Conservation (phyloP, 37 sponge, comb jelly and placozoan species). For the Chondrilla cf. caribensis region DNA sequence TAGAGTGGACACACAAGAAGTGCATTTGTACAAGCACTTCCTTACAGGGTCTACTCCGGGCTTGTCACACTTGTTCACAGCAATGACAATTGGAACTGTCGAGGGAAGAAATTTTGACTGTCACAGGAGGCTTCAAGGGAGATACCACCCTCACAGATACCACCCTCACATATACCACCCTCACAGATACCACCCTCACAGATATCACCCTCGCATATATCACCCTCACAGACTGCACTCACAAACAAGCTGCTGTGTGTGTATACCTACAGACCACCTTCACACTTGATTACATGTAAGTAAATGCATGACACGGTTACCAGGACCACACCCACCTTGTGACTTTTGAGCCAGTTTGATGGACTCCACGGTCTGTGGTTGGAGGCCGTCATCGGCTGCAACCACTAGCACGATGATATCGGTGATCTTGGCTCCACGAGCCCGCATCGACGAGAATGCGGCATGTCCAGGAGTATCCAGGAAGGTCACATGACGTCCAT, state of each 20-base stretch:
- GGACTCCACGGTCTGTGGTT: slow-evolving; percentile 84
- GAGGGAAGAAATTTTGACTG: neutral
- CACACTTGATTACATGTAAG: neutral
- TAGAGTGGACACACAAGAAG: too few species aligned
- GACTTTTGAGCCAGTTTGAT: slow-evolving; percentile 69
- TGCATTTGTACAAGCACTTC: neutral
- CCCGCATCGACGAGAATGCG: slow-evolving; percentile 85
- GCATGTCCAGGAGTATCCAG: slow-evolving; percentile 99
- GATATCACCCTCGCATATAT: too few species aligned
- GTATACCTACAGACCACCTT: too few species aligned
- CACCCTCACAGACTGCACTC: too few species aligned
- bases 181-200: too few species aligned
- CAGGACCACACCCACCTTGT: slow-evolving; percentile 29
- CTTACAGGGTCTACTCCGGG: slow-evolving; percentile 50
- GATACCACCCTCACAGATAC: too few species aligned
- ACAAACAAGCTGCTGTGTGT: too few species aligned
- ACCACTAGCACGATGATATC: slow-evolving; percentile 94
- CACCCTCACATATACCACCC: too few species aligned
- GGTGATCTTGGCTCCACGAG: slow-evolving; percentile 77
- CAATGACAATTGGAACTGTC: slow-evolving; percentile 88
- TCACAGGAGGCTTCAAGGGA: too few species aligned
- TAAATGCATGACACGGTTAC: too few species aligned
- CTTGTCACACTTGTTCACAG: slow-evolving; percentile 93
- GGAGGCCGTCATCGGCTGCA: slow-evolving; percentile 91
- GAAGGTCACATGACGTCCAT: slow-evolving; percentile 74